Evolutionary conservation across 2,797 vertebrate genomes (phyloP).

Genomic region (Intellagama lesueurii): DNA sequence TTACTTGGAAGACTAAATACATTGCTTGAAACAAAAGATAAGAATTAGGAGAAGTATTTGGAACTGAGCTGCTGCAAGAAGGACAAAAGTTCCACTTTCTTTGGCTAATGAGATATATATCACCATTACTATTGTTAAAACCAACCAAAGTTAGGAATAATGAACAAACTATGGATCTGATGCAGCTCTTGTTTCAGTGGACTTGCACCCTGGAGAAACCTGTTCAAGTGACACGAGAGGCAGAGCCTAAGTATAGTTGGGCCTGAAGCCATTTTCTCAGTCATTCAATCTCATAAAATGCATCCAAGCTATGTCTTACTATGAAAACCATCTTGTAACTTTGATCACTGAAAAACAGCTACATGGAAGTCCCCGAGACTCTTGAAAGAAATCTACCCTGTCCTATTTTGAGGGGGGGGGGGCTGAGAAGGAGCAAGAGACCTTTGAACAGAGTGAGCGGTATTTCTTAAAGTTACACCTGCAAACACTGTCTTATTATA

Average conservation of each 20-base stretch:
- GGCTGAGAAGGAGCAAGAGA: background rate
- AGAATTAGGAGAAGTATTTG: background rate
- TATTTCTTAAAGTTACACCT: slow-evolving; percentile 4
- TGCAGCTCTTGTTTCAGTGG: slow-evolving; percentile 32
- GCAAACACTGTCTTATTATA: background rate
- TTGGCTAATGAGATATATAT: background rate
- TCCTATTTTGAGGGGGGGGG: background rate
- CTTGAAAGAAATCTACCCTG: slow-evolving; percentile 7
- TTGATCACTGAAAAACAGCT: slow-evolving; percentile 47
- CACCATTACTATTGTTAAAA: background rate
- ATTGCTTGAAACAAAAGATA: background rate
- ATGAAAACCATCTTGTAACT: slow-evolving; percentile 41
- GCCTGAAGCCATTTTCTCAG: slow-evolving; percentile 45
- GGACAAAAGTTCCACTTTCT: fast-evolving
- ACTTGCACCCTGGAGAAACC: slow-evolving; percentile 27
- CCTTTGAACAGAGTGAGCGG: background rate
- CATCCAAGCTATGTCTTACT: slow-evolving; percentile 17
- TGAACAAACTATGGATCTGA: background rate
- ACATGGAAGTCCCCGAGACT: slow-evolving; percentile 15
- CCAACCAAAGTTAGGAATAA: background rate
- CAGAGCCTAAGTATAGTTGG: slow-evolving; percentile 23
- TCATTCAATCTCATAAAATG: slow-evolving; percentile 48
- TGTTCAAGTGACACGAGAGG: background rate
- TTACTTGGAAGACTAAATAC: background rate
- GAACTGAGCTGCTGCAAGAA: background rate